Conservation (phyloP, 2,113 vertebrate species). For the Hippocampus comes region DNA sequence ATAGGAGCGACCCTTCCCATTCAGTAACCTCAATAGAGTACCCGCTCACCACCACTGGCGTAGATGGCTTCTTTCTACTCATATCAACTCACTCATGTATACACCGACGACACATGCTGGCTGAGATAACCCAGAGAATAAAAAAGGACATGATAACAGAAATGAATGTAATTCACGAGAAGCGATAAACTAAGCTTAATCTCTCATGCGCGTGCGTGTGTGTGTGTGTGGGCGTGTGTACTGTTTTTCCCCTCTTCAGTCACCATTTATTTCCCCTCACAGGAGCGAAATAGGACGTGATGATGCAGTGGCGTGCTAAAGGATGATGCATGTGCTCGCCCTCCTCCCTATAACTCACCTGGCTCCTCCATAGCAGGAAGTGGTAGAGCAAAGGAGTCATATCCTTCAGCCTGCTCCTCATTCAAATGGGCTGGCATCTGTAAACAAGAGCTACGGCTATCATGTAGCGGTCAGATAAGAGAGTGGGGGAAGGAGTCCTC, state of each 20-base stretch:
- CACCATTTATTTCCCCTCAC: slow-evolving; percentile 44
- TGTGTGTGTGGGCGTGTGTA: slow-evolving; percentile 33
- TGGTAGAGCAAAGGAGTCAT: slow-evolving; percentile 59
- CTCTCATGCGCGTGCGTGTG: slow-evolving; percentile 35
- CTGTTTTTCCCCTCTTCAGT: slow-evolving; percentile 32
- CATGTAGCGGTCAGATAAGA: slow-evolving; percentile 70
- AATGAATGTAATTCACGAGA: slow-evolving; percentile 68
- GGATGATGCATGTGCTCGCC: slow-evolving; percentile 40
- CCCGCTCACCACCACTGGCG: slow-evolving; percentile 49
- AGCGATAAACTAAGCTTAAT: slow-evolving; percentile 63
- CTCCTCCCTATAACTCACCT: slow-evolving; percentile 60
- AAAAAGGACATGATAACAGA: slow-evolving; percentile 65
- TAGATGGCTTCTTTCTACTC: slow-evolving; percentile 48
- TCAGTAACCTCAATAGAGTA: slow-evolving; percentile 56
- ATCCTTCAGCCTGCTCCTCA: slow-evolving; percentile 62
- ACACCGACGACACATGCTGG: slow-evolving; percentile 63
- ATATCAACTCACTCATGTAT: slow-evolving; percentile 62
- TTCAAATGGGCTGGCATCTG: slow-evolving; percentile 64
- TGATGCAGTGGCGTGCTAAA: slow-evolving; percentile 24
- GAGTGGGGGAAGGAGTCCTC: slow-evolving; percentile 60
- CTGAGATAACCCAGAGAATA: slow-evolving; percentile 58
- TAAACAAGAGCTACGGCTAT: slow-evolving; percentile 71
- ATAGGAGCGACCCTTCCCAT: slow-evolving; percentile 61
- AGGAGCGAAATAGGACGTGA: slow-evolving; percentile 30
- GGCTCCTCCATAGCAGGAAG: slow-evolving; percentile 42